Conservation (phyloP, 2,113 vertebrate species). For the Hyperopisus bebe region DNA sequence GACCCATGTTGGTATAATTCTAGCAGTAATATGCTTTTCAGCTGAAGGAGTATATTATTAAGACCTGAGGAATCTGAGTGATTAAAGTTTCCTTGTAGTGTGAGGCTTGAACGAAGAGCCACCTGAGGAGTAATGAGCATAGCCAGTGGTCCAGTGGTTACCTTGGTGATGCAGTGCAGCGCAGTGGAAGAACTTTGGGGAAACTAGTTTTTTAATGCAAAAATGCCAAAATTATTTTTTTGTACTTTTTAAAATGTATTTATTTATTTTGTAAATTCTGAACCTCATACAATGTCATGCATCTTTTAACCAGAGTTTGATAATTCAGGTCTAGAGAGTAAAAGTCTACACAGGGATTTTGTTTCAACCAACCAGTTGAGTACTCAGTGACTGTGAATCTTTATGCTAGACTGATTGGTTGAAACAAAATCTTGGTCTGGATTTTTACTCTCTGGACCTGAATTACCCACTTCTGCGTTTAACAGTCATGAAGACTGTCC, state of each 20-base stretch:
- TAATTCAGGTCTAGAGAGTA: too few relatives aligned
- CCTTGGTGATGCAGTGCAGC: background rate
- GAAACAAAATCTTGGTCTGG: too few relatives aligned
- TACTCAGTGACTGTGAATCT: too few relatives aligned
- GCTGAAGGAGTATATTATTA: background rate
- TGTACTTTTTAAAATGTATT: background rate
- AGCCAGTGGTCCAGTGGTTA: background rate
- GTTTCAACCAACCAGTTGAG: too few relatives aligned
- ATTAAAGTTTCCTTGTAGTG: background rate
- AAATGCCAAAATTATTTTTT: background rate
- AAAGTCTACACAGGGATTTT: too few relatives aligned
- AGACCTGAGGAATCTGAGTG: background rate
- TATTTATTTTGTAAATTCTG: background rate
- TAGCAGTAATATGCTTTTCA: background rate
- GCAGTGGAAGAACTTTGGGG: background rate
- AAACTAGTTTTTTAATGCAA: background rate
- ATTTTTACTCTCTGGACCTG: too few relatives aligned
- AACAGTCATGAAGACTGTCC: background rate
- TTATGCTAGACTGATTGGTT: too few relatives aligned
- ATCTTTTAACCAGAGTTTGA: background rate
- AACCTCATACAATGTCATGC: background rate
- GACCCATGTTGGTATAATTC: background rate
- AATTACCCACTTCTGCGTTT: background rate
- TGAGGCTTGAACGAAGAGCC: constrained; percentile 4
- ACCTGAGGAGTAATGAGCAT: background rate